Percentiles rank a stretch among this genome's conserved stretches.
Evolutionary conservation across 2,888 invertebrate genomes (phyloP).

Genomic region (Volucella inflata): DNA sequence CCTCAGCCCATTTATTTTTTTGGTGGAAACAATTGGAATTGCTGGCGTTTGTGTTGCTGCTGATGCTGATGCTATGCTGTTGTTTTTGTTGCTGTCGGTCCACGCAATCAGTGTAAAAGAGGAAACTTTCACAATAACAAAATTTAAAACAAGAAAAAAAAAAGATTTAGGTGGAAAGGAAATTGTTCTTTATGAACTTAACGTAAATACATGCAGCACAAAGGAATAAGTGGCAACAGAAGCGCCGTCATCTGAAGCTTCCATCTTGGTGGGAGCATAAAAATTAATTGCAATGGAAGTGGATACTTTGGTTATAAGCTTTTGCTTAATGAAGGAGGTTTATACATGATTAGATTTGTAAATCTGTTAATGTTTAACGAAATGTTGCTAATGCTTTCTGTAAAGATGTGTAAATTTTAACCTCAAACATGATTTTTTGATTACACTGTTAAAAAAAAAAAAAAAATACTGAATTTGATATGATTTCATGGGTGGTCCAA

Average conservation of each 20-base stretch:
- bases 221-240: constrained; percentile 56
- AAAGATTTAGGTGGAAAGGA: constrained; percentile 56
- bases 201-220: constrained; percentile 54
- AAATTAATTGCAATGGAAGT: constrained; percentile 49
- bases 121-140: constrained; percentile 48
- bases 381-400: too few species aligned
- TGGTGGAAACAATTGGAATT: constrained; percentile 70
- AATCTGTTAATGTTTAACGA: background rate
- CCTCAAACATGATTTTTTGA: too few species aligned
- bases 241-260: constrained; percentile 16
- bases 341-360: constrained; percentile 16
- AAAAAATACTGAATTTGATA: too few species aligned
- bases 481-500: too few species aligned
- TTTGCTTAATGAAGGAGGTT: background rate
- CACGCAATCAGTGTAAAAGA: constrained; percentile 45
- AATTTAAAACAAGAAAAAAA: constrained; percentile 38
- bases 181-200: constrained; percentile 68
- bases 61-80: constrained; percentile 8
- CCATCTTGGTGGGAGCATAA: constrained; percentile 25
- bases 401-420: too few species aligned
- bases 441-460: too few species aligned
- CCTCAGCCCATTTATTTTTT: constrained; percentile 28
- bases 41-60: constrained; percentile 53
- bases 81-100: constrained; percentile 32
- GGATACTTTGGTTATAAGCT: constrained; percentile 24